A percentile compares a stretch with the other conserved stretches of the same genome.
phyloP scores from a whole-genome alignment of 1,140 invertebrate species.

The Asbolus verrucosus region DNA sequence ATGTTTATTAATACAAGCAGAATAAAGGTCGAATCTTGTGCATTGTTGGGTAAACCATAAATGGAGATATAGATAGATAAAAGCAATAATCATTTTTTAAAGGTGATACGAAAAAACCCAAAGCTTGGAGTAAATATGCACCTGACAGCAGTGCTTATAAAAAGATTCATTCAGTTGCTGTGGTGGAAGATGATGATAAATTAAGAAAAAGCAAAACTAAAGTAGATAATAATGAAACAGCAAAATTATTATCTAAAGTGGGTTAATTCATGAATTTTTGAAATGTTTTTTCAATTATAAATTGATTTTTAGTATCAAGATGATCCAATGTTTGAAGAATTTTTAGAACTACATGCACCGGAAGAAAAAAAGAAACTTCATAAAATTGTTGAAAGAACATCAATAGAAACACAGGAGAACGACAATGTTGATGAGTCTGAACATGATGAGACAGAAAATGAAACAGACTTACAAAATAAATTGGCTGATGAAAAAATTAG shows the following conservation, averaged over 20 bases:
- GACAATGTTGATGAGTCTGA: constrained; percentile 55
- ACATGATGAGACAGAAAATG: constrained; percentile 57
- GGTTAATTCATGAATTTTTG: too few relatives aligned
- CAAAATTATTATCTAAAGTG: constrained; percentile 43
- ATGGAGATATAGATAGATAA: constrained; percentile 26
- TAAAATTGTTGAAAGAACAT: too few relatives aligned
- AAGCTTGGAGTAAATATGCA: constrained; percentile 90
- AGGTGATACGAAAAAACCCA: constrained; percentile 86
- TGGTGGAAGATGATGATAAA: constrained; percentile 33
- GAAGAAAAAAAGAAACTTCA: constrained; percentile 67
- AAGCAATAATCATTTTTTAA: constrained; percentile 48
- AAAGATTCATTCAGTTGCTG: constrained; percentile 66
- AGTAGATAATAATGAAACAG: constrained; percentile 64
- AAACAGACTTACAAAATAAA: constrained; percentile 63
- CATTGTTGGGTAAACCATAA: constrained; percentile 71
- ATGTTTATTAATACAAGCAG: constrained; percentile 84
- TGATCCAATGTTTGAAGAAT: constrained; percentile 91
- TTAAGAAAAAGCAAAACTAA: constrained; percentile 63
- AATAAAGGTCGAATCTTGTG: constrained; percentile 84
- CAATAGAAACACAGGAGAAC: constrained; percentile 58
- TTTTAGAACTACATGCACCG: constrained; percentile 81
- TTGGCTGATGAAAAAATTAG: constrained; percentile 76
- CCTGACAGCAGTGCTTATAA: constrained; percentile 75
- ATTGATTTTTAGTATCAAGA: constrained; percentile 82
- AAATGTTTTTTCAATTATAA: neutral